Conservation (phyloP, 1,140 invertebrate species). For the Drosophila nigromelanica region DNA sequence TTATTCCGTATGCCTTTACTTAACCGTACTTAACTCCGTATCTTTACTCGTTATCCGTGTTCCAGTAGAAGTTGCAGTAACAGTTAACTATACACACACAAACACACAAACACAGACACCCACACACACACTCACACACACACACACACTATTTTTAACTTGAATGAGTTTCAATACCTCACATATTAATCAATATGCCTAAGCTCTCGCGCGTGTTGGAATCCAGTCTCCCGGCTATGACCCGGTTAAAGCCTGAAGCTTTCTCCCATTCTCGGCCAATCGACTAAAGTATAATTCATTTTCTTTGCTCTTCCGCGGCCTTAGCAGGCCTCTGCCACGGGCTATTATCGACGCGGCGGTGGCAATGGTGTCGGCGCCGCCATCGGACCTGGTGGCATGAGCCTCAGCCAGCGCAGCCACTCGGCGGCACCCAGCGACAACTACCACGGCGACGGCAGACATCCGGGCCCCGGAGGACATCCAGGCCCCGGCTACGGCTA, state of each 20-base stretch:
- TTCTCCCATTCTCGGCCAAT: too few relatives aligned
- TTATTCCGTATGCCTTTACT: constrained; percentile 32
- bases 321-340: constrained; percentile 62
- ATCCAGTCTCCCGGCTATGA: constrained; percentile 1
- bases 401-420: constrained; percentile 84
- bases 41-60: constrained; percentile 44
- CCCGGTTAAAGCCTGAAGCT: constrained; percentile 4
- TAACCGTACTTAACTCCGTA: constrained; percentile 20
- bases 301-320: constrained; percentile 12
- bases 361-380: constrained; percentile 84
- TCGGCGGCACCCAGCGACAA: constrained; percentile 84
- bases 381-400: constrained; percentile 85
- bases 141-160: constrained; percentile 32
- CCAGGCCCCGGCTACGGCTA: constrained; percentile 65
- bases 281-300: constrained; percentile 14
- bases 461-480: constrained; percentile 21
- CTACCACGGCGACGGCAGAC: constrained; percentile 64
- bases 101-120: constrained; percentile 2
- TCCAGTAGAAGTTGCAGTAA: constrained; percentile 74
- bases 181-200: constrained; percentile 29
- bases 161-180: constrained; percentile 48
- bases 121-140: constrained; percentile 28
- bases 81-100: constrained; percentile 38
- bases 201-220: constrained; percentile 36
- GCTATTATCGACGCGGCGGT: constrained; percentile 80